Evolutionary conservation across 1,140 invertebrate genomes (phyloP).

Genomic region (Apis laboriosa): DNA sequence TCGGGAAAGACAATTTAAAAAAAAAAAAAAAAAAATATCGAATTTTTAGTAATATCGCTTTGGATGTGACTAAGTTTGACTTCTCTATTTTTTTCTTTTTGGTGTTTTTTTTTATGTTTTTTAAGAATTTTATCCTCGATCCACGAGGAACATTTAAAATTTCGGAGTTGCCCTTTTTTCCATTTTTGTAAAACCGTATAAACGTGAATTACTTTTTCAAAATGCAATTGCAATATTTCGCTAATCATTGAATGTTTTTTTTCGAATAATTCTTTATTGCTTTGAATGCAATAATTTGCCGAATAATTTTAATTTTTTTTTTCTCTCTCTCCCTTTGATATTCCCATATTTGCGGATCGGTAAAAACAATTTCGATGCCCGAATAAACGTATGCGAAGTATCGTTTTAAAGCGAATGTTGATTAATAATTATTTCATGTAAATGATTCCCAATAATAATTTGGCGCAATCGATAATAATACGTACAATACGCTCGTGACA

Average conservation of each 20-base stretch:
- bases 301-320: too few species aligned
- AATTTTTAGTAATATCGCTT: neutral
- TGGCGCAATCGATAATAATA: neutral
- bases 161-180: too few species aligned
- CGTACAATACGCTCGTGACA: neutral
- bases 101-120: neutral
- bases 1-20: too few species aligned
- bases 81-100: neutral
- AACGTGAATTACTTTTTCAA: too few species aligned
- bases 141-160: neutral
- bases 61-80: neutral
- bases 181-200: too few species aligned
- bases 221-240: too few species aligned
- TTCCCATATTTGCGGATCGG: too few species aligned
- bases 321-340: too few species aligned
- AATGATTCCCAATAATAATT: neutral
- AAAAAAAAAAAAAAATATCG: too few species aligned
- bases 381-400: neutral
- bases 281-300: too few species aligned
- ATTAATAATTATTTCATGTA: conserved; percentile 1
- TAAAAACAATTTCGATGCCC: neutral
- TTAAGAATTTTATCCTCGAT: neutral
- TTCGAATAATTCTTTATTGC: too few species aligned
- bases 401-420: neutral
- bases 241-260: too few species aligned